Conservation (phyloP, 2,888 invertebrate genomes). For the Epirrhoe tristata region DNA sequence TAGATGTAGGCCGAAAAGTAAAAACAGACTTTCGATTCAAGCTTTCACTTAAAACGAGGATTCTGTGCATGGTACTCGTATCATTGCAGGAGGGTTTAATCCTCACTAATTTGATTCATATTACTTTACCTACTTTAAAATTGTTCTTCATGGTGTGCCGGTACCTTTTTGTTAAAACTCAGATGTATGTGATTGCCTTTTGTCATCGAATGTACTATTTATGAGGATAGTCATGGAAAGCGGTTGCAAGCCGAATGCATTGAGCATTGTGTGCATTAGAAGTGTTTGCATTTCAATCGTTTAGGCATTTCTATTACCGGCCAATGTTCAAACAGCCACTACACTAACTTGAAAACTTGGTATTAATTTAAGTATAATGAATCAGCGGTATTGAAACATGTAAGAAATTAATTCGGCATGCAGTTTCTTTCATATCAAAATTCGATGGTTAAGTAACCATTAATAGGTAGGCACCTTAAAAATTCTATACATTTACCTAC, state of each 20-base stretch:
- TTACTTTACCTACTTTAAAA: too few relatives aligned
- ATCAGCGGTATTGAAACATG: too few relatives aligned
- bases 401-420: too few relatives aligned
- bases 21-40: background rate
- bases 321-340: background rate
- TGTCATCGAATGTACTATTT: background rate
- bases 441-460: too few relatives aligned
- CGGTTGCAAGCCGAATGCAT: background rate
- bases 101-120: too few relatives aligned
- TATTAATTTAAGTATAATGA: too few relatives aligned
- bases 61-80: background rate
- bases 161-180: too few relatives aligned
- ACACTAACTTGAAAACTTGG: background rate
- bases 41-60: background rate
- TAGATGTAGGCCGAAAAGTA: background rate
- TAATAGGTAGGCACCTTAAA: too few relatives aligned
- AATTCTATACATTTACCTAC: too few relatives aligned
- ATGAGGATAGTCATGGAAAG: background rate
- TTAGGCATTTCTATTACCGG: background rate
- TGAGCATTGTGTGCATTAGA: background rate
- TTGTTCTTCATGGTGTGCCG: too few relatives aligned
- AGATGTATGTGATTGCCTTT: background rate
- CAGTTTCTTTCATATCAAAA: too few relatives aligned
- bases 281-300: conserved; percentile 3
- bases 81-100: background rate